Base-by-base conservation (phyloP, 2,113 vertebrate species). In the Campylomormyrus tamandua region DNA sequence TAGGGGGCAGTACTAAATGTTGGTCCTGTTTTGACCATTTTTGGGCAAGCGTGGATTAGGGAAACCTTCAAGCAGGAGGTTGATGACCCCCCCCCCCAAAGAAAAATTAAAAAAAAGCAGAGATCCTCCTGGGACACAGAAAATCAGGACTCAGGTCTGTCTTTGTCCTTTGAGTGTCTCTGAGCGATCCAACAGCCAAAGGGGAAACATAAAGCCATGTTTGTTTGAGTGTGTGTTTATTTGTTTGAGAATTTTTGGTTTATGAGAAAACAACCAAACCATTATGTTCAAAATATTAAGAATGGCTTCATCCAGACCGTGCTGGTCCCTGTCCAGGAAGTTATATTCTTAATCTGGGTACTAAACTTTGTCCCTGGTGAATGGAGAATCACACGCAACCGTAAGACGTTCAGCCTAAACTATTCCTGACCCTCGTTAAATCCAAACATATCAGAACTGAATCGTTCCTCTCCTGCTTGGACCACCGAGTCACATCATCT, bases 1-100 rank as follows among this genome's bases (percentile, higher is more conserved):
- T 31, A n/a, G 35, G 74, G 74, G 74, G 35, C 15, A 2, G 35
- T 19, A 3, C 6, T 15, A 42, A 15, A 80, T 5, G 62, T 66
- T 13, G 74, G 35, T 39, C 35, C 35, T 80, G 5, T 80, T 93
- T 21, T 95, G 92, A 93, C 95, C 95, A 95, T 96, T 91, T 96
- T 96, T 95, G 96, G 96, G 90, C 92, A 95, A 93, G 92, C 91
- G 91, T 92, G 83, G 53, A 46, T 85, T 89, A 62, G 5, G 27
- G 89, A 88, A 77, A 91, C 84, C 90, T 58, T 58, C 80, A 77
- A 70, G 83, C 91, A 92, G 92, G 91, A 92, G 92, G 90, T 88
- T 53, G 52, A 5, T 1, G 50, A 17, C 50, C 13, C 1, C 49
- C 9, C 56, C 56, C 19, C 53, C 53, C 19, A 1, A 52, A 39